A percentile compares a stretch with the other conserved stretches of the same genome.
phyloP scores from a whole-genome alignment of 2,797 vertebrate genomes.

The Coluber constrictor region DNA sequence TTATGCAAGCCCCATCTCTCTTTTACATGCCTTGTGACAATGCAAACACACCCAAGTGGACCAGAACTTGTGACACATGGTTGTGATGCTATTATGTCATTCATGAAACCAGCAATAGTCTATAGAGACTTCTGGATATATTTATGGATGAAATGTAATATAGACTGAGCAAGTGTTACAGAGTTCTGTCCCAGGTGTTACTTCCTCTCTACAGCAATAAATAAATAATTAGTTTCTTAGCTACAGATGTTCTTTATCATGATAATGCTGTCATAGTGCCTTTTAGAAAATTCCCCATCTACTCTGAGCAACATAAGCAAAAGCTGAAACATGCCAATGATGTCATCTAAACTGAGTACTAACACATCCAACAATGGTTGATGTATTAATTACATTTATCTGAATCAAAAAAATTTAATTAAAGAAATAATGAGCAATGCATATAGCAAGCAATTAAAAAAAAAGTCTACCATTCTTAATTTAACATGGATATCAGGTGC shows the following conservation, averaged over 20 bases:
- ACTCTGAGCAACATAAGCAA: not conserved
- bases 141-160: not conserved
- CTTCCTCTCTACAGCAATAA: not conserved
- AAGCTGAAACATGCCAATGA: not conserved
- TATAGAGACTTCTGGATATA: not conserved
- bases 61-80: not conserved
- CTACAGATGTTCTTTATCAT: not conserved
- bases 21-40: not conserved
- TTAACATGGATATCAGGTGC: constrained; percentile 81
- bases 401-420: not conserved
- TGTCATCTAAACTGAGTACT: not conserved
- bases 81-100: not conserved
- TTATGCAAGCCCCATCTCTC: not conserved
- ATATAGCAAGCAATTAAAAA: not conserved
- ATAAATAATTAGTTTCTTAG: not conserved
- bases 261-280: not conserved
- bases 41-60: not conserved
- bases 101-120: not conserved
- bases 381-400: not conserved
- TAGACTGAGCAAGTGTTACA: not conserved
- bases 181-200: not conserved
- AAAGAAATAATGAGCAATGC: not conserved
- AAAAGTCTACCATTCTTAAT: constrained; percentile 81
- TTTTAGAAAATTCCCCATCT: not conserved
- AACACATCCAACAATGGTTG: too few species aligned